Conservation (phyloP, 2,797 vertebrate genomes). For the Cynodonichthys magdalenae region DNA sequence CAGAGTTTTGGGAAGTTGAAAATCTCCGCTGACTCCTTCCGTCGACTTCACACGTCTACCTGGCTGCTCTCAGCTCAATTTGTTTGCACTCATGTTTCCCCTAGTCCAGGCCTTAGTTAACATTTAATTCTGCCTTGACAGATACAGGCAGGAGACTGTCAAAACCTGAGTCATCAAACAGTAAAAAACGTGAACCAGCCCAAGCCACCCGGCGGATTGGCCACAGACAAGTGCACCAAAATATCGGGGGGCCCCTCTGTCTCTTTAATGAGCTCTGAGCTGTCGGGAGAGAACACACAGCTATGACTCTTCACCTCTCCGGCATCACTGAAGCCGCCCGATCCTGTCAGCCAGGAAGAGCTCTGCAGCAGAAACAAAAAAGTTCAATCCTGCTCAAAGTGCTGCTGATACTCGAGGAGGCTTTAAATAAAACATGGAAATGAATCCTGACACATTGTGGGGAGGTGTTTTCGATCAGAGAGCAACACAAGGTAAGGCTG, state of each 20-base stretch:
- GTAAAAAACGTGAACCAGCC: conserved; percentile 56
- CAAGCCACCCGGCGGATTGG: conserved; percentile 47
- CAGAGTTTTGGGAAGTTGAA: conserved; percentile 11
- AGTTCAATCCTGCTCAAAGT: conserved; percentile 56
- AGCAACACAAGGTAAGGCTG: conserved; percentile 49
- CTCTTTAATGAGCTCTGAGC: conserved; percentile 71
- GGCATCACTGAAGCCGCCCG: conserved; percentile 28
- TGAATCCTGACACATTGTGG: conserved; percentile 54
- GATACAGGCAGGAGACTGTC: conserved; percentile 68
- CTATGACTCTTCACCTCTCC: conserved; percentile 50
- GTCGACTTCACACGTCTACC: conserved; percentile 9
- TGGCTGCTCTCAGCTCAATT: conserved; percentile 58
- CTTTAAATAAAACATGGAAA: conserved; percentile 76
- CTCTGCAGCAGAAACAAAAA: conserved; percentile 47
- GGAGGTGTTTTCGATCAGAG: conserved; percentile 48
- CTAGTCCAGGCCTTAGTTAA: conserved; percentile 62
- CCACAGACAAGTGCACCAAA: conserved; percentile 44
- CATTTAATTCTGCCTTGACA: conserved; percentile 72
- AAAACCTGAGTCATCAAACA: conserved; percentile 62
- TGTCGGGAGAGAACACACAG: conserved; percentile 55
- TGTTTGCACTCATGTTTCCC: conserved; percentile 69
- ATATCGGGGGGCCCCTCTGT: conserved; percentile 32
- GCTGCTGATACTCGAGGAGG: conserved; percentile 54
- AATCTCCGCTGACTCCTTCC: conserved; percentile 16
- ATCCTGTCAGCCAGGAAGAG: conserved; percentile 54